Evolutionary conservation across 2,888 invertebrate genomes (phyloP), one percentile per base, ranked within the genome.

Genomic region (Escarpia spicata): DNA sequence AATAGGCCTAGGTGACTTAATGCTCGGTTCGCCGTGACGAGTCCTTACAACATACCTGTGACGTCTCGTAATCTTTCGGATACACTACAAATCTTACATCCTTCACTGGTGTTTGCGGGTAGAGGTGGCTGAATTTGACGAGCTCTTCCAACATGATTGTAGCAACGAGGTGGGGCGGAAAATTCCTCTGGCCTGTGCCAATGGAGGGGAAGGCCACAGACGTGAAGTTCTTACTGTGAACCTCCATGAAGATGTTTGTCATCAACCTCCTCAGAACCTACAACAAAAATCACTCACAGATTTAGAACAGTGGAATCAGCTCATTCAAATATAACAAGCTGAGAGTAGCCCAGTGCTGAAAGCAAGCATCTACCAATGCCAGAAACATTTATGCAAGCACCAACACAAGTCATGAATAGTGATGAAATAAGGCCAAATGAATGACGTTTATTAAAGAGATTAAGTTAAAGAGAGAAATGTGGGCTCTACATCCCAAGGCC

Each of bases 171-270:
- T 75, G 75, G 2, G 75, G 26, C 9, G 95, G 94, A 92, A 93
- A 95, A 43, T 94, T 94, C 93, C 94, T 94, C 15, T 94, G 94
- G 10, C 95, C 95, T 9, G 95, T 94, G 93, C 95, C 95, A n/a
- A 96, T 93, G 6, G 95, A 95, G 43, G 96, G 95, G 43, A 95
- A 90, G n/a, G 95, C 95, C 58, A 96, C 92, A 3, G 95, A 94
- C 10, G 58, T 91, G 37, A 94, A 92, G 0, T 91, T 89, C 26
- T 93, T 90, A 8, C 93, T 90, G 19, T 93, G 91, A 19, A 94
- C 93, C 3, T 92, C 91, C 10, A 91, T 19, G 19, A 95, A 89
- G 92, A 95, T 94, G 44, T 94, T 93, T 9, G 92, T 90, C 93
- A 95, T 94, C 89, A 95, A 93, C 19, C 93, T 93, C 92, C 93